phyloP scores from a whole-genome alignment of 2,113 vertebrate species.

The Elanoides forficatus region DNA sequence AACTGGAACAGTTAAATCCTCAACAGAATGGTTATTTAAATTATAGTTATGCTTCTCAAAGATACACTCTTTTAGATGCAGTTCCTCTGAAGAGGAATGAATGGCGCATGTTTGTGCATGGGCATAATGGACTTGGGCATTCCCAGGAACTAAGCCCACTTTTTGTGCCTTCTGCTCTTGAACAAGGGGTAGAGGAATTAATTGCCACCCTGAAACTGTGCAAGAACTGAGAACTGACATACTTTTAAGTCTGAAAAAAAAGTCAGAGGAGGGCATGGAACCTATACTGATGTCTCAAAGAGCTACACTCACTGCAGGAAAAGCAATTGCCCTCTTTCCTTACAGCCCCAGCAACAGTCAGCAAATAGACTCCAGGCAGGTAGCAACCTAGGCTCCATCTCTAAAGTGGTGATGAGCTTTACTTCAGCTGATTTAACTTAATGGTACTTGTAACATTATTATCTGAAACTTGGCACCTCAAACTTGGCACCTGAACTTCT shows the following conservation, averaged over 20 bases:
- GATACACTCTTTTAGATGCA: neutral
- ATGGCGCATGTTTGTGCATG: neutral
- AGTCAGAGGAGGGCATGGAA: neutral
- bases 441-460: neutral
- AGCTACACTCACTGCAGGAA: neutral
- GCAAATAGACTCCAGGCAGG: neutral
- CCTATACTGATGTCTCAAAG: neutral
- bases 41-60: neutral
- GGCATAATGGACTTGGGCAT: neutral
- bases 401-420: neutral
- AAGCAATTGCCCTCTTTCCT: neutral
- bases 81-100: neutral
- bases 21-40: neutral
- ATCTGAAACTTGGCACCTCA: neutral
- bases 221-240: neutral
- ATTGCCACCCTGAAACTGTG: neutral
- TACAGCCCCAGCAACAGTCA: neutral
- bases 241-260: neutral
- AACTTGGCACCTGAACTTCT: neutral
- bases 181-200: neutral
- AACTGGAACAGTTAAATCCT: neutral
- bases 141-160: neutral
- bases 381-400: neutral
- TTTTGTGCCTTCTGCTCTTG: neutral
- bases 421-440: neutral